A percentile compares a stretch with the other conserved stretches of the same genome.
phyloP scores from a whole-genome alignment of 2,113 vertebrate species.

The Daboia siamensis region DNA sequence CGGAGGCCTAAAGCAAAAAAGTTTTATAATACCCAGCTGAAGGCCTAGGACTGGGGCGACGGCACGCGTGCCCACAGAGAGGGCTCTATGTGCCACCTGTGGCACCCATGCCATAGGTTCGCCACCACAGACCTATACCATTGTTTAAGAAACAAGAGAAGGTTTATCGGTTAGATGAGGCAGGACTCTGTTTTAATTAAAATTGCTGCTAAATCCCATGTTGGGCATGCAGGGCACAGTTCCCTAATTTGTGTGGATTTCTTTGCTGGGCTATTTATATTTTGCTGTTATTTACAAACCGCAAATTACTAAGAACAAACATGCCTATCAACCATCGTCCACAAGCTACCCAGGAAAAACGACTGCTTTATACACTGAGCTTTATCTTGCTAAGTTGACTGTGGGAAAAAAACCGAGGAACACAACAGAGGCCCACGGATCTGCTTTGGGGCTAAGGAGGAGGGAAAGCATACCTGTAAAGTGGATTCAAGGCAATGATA shows the following conservation, averaged over 20 bases:
- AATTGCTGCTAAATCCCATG: neutral
- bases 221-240: neutral
- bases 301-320: neutral
- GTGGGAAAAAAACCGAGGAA: neutral
- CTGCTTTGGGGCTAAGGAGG: neutral
- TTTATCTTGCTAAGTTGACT: neutral
- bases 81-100: too few species aligned
- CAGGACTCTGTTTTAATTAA: neutral
- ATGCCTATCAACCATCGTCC: neutral
- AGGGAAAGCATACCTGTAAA: slow-evolving; percentile 82
- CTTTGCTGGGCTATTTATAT: neutral
- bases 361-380: neutral
- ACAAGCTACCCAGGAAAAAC: neutral
- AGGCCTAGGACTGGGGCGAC: too few species aligned
- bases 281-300: neutral
- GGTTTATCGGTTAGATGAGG: neutral
- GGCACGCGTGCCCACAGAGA: too few species aligned
- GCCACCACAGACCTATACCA: too few species aligned
- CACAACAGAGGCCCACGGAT: neutral
- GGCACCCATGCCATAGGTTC: too few species aligned
- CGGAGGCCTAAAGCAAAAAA: too few species aligned
- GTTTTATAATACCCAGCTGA: too few species aligned
- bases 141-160: neutral
- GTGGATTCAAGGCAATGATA: slow-evolving; percentile 94
- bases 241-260: neutral